A percentile compares a stretch with the other conserved stretches of the same genome.
phyloP scores from a whole-genome alignment of 2,797 vertebrate genomes.

The Hafferia zeledoni region DNA sequence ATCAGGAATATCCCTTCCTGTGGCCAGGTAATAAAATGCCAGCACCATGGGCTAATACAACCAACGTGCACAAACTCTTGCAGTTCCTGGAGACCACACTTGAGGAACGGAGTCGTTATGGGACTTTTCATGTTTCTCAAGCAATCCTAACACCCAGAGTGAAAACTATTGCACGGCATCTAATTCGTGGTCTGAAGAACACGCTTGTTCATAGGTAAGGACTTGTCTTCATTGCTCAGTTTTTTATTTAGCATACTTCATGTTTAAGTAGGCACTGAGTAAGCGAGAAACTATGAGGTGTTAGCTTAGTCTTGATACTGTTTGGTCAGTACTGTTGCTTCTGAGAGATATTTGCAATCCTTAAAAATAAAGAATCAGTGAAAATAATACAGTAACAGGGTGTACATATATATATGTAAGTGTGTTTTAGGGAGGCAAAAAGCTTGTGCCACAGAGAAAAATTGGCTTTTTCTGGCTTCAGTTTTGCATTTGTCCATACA shows the following conservation, averaged over 20 bases:
- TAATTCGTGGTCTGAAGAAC: slow-evolving; percentile 89
- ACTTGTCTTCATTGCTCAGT: background rate
- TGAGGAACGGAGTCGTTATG: slow-evolving; percentile 82
- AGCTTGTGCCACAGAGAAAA: background rate
- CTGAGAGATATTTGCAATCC: background rate
- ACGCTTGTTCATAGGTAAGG: slow-evolving; percentile 92
- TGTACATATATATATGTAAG: background rate
- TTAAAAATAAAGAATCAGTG: background rate
- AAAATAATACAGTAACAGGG: background rate
- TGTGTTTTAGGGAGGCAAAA: rapidly evolving
- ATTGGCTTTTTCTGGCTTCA: background rate
- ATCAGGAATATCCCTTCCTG: slow-evolving; percentile 79
- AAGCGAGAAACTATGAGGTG: background rate
- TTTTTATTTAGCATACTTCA: rapidly evolving
- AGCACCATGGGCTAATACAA: slow-evolving; percentile 98
- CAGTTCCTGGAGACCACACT: slow-evolving; percentile 93
- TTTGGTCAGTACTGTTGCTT: background rate
- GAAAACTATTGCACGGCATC: slow-evolving; percentile 88
- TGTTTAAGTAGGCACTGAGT: background rate
- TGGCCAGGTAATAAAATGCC: slow-evolving; percentile 96
- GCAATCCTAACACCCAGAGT: slow-evolving; percentile 93
- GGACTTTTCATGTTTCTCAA: slow-evolving; percentile 94
- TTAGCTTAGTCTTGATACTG: background rate
- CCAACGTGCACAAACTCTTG: slow-evolving; percentile 87
- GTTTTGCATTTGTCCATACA: background rate